A percentile compares a stretch with the other conserved stretches of the same genome.
These are phyloP conservation scores for Sylvia atricapilla DNA, from an alignment of 2,113 vertebrate genomes.

Conservation along the genomic window DNA sequence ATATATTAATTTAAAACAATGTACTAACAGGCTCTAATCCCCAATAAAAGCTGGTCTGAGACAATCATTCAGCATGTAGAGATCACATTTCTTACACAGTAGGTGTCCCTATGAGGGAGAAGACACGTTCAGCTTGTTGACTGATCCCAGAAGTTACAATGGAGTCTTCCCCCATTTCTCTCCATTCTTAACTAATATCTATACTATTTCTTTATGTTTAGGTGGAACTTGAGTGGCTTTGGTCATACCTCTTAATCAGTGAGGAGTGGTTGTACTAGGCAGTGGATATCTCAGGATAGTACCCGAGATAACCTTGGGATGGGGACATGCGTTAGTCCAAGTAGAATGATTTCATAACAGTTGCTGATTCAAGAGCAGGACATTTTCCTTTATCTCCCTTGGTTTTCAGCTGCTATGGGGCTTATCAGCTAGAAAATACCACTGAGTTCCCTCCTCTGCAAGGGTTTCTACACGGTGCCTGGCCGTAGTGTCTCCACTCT, in stretches of 20 bases:
- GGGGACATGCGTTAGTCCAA: not conserved
- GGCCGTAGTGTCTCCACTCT: not conserved
- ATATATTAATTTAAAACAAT: not conserved
- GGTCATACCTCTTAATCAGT: not conserved
- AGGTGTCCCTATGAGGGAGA: rapidly evolving
- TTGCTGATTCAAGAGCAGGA: not conserved
- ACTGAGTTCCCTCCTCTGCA: not conserved
- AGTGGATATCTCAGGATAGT: not conserved
- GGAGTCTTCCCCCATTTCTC: not conserved
- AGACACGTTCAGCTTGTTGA: rapidly evolving
- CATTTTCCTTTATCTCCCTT: not conserved
- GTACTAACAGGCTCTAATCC: not conserved
- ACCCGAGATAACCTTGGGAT: not conserved
- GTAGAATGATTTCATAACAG: not conserved
- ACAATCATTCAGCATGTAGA: not conserved
- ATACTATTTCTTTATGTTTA: not conserved
- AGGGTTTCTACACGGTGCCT: not conserved
- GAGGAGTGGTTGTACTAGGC: not conserved
- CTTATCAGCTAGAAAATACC: not conserved
- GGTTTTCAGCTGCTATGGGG: not conserved
- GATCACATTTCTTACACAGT: not conserved
- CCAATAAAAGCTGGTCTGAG: not conserved
- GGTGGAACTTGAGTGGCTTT: not conserved
- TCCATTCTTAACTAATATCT: not conserved
- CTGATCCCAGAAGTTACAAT: not conserved